Base-by-base conservation (phyloP, 2,113 vertebrate genomes). In the Anser brachyrhynchus region DNA sequence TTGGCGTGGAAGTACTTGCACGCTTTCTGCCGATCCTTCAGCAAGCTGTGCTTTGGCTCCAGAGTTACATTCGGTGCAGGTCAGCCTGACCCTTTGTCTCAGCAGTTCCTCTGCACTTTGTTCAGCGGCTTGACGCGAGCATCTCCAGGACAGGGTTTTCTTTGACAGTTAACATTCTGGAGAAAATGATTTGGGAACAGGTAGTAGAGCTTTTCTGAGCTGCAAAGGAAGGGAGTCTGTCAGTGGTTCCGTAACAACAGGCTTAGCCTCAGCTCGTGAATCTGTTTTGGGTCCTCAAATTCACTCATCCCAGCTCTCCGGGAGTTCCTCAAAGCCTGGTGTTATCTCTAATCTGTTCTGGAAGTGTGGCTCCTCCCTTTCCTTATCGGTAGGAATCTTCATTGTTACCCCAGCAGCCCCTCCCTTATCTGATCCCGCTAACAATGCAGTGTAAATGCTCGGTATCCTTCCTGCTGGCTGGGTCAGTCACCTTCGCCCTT, bases 381-480 rank as follows among this genome's bases (percentile, higher is more conserved):
- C 95, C 96, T 79, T 97, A 89, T 95, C 94, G 4, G 51, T 28
- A 35, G 33, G 77, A 21, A 96, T 87, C 87, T 92, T 82, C 77
- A 97, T 96, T 97, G 95, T 89, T 77, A 52, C 51, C 79, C 75
- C 83, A 2, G 6, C 59, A 1, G 3, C n/a, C 35, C 49, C 78
- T 57, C 23, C 66, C 62, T 95, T 95, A 92, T 95, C 96, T 93
- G 96, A 97, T 97, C 39, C 58, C 0, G 5, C 35, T 41, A 95
- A 97, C 95, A 97, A 97, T 97, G 95, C 55, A 0, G 62, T 66
- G 70, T 35, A 72, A 84, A 20, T 41, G 65, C 62, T 82, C 21
- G 16, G 61, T 31, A 31, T 97, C 96, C 96, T 96, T 97, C 96
- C 96, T 97, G 94, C 88, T 52, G 16, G 52, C 90, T 9, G 55